Conservation (phyloP, 2,888 invertebrate species). For the Ophion ellenae region DNA sequence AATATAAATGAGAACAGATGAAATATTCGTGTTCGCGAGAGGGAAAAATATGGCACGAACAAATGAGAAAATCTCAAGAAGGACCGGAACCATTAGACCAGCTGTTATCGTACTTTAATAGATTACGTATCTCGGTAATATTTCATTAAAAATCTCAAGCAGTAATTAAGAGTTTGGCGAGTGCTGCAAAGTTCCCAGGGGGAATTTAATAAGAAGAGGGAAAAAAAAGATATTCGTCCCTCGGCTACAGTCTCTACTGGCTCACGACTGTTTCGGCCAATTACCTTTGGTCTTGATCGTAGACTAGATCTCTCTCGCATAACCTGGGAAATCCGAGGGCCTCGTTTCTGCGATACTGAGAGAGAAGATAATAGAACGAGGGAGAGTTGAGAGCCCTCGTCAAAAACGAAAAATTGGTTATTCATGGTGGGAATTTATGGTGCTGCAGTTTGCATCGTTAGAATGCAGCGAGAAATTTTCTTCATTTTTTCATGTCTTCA, state of each 20-base stretch:
- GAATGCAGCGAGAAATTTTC: too few species aligned
- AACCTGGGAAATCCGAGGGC: constrained; percentile 36
- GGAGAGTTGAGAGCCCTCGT: background rate
- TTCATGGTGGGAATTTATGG: constrained; percentile 35
- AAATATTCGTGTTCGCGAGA: constrained; percentile 12
- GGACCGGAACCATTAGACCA: constrained; percentile 43
- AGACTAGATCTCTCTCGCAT: constrained; percentile 29
- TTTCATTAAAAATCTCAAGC: constrained; percentile 69
- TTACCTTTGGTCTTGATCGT: constrained; percentile 46
- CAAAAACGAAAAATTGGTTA: constrained; percentile 46
- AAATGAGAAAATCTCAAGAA: constrained; percentile 16
- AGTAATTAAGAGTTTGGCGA: constrained; percentile 46
- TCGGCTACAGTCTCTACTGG: constrained; percentile 13
- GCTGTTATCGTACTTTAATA: constrained; percentile 63
- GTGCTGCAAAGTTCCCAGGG: constrained; percentile 37
- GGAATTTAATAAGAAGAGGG: constrained; percentile 38
- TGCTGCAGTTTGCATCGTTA: too few species aligned
- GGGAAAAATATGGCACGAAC: constrained; percentile 21
- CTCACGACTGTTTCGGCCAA: constrained; percentile 28
- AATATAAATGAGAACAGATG: constrained; percentile 19
- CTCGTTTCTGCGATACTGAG: constrained; percentile 22
- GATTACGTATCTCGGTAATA: constrained; percentile 62
- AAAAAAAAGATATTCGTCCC: constrained; percentile 25
- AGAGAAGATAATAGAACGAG: background rate
- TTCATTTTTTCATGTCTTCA: too few species aligned